Evolutionary conservation across 2,113 vertebrate genomes (phyloP).

Genomic region (Ranitomeya variabilis): DNA sequence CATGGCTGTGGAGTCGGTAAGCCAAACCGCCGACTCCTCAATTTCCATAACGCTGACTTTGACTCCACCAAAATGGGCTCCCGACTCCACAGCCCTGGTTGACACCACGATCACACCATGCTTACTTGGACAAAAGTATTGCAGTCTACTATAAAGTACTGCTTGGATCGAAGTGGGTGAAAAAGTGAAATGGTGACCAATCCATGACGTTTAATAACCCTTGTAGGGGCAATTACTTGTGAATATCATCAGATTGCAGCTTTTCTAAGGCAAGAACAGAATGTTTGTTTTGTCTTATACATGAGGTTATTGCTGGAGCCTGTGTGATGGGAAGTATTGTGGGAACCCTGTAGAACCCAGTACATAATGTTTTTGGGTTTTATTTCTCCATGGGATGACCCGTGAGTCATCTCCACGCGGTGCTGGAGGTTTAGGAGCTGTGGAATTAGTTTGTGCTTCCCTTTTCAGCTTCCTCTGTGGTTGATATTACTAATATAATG

Average conservation of each 20-base stretch:
- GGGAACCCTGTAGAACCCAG: not conserved
- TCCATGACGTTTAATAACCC: too few relatives aligned
- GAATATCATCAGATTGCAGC: not conserved
- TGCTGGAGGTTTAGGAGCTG: not conserved
- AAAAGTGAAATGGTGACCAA: too few relatives aligned
- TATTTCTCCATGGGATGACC: not conserved
- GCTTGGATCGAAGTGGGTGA: too few relatives aligned
- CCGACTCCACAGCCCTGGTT: too few relatives aligned
- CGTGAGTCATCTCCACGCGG: slow-evolving; percentile 25
- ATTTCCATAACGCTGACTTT: too few relatives aligned
- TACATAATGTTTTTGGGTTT: not conserved
- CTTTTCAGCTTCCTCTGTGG: not conserved
- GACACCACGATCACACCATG: too few relatives aligned
- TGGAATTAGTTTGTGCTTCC: not conserved
- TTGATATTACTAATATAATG: not conserved
- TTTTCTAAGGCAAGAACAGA: not conserved
- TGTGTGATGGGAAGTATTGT: not conserved
- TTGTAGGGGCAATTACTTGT: too few relatives aligned
- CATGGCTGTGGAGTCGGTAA: too few relatives aligned
- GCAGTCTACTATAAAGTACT: too few relatives aligned
- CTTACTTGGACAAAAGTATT: too few relatives aligned
- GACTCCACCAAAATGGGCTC: too few relatives aligned
- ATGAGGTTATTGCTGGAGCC: not conserved
- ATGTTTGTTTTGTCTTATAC: not conserved
- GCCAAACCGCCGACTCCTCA: too few relatives aligned